Conservation (phyloP, 2,888 invertebrate species). For the Lumbricus terrestris region DNA sequence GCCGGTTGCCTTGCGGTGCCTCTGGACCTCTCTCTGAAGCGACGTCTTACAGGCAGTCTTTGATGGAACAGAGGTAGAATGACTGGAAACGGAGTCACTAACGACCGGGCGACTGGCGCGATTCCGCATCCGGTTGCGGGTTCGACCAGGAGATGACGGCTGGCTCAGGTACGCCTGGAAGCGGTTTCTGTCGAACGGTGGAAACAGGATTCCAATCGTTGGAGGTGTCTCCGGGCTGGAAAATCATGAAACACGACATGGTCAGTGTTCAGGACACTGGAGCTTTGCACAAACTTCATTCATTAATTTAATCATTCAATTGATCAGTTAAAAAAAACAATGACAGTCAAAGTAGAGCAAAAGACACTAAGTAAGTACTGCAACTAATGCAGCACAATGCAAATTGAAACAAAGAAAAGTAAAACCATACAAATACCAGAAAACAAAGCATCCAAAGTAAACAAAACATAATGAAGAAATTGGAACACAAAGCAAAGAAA, state of each 20-base stretch:
- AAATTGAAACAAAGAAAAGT: not conserved
- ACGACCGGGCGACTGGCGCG: not conserved
- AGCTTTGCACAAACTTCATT: not conserved
- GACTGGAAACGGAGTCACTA: not conserved
- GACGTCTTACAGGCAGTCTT: not conserved
- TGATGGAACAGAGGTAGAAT: constrained; percentile 12
- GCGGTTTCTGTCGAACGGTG: constrained; percentile 17
- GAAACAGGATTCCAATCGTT: constrained; percentile 23
- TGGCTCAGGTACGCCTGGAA: constrained; percentile 23
- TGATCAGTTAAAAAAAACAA: not conserved
- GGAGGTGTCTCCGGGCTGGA: constrained; percentile 28
- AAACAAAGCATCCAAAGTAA: not conserved
- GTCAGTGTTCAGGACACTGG: not conserved
- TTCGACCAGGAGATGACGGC: constrained; percentile 4
- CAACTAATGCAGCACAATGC: not conserved
- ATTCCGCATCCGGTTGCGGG: not conserved
- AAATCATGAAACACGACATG: not conserved
- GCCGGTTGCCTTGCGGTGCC: not conserved
- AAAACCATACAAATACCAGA: not conserved
- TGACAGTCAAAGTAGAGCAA: not conserved
- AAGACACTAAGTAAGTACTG: not conserved
- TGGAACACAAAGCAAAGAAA: too few species aligned
- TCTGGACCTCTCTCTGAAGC: not conserved
- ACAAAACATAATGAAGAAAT: not conserved
- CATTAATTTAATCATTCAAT: not conserved